Evolutionary conservation across 2,113 vertebrate genomes (phyloP), one percentile per base, ranked within the genome.

Genomic region (Eretmochelys imbricata): DNA sequence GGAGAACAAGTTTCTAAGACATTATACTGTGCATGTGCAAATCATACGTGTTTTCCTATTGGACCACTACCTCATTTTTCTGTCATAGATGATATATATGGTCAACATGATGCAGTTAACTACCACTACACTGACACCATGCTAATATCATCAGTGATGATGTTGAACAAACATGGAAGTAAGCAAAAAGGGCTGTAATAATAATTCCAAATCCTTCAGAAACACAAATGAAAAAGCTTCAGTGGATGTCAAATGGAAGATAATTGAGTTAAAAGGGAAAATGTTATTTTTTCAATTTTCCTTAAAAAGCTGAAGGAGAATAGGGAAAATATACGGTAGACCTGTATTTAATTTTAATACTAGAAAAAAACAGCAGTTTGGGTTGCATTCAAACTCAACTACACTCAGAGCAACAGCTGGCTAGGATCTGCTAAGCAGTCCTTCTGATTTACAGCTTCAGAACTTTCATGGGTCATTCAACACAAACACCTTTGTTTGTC

Each of bases 401-500:
- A 6, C 0, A 20, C 50, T 0, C 75, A 55, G 1, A 90, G 78
- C 80, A 82, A 1, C 94, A 95, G 93, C 81, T 95, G 91, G 95
- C 81, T 96, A 93, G 65, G 65, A 94, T 94, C 92, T 53, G 7
- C 22, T 1, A 22, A 94, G 89, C 81, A 87, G 93, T 38, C 84
- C 62, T 8, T 12, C 78, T 83, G 78, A 96, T 93, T 88, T 90
- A 54, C 62, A 49, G 75, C 78, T 88, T 27, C 31, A 76, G 53
- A 94, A 91, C 88, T 62, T 92, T 84, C 89, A 54, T 3, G 27
- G 90, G 91, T 93, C 89, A 82, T 80, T 90, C 89, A 95, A 2
- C 35, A 82, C 75, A 92, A 91, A 84, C 89, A 96, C 82, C 86
- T 72, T 83, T 89, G 62, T 93, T 94, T 85, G 87, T 85, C 84